phyloP scores from a whole-genome alignment of 1,140 invertebrate genomes.

The Aporrectodea caliginosa region DNA sequence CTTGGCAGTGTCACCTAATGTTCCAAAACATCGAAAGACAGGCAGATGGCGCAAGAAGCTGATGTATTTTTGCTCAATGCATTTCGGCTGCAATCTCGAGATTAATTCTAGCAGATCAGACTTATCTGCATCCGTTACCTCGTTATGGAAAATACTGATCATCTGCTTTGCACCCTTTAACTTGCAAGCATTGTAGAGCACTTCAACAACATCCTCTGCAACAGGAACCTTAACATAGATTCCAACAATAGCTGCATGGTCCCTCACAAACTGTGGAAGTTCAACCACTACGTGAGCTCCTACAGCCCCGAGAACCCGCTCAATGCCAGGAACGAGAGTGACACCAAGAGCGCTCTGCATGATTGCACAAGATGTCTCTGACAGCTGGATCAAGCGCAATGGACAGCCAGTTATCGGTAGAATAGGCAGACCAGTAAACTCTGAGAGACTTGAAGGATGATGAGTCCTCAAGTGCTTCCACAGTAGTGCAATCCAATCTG shows the following conservation, averaged over 20 bases:
- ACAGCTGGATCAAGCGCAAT: neutral
- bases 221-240: neutral
- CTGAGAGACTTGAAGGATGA: neutral
- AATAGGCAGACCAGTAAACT: neutral
- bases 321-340: neutral
- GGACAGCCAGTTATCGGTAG: neutral
- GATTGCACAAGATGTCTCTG: neutral
- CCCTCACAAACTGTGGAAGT: slow-evolving; percentile 1
- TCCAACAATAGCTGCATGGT: neutral
- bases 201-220: neutral
- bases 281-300: neutral
- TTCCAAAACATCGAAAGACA: neutral
- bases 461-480: slow-evolving; percentile 5
- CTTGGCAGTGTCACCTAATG: neutral
- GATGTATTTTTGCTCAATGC: neutral
- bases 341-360: neutral
- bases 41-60: neutral
- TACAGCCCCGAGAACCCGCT: neutral
- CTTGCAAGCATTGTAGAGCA: neutral
- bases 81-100: neutral
- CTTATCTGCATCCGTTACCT: neutral
- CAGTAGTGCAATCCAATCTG: slow-evolving; percentile 4
- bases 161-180: neutral
- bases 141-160: neutral
- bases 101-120: neutral